Conservation (phyloP, 2,888 invertebrate species). For the Aphodius granarius region DNA sequence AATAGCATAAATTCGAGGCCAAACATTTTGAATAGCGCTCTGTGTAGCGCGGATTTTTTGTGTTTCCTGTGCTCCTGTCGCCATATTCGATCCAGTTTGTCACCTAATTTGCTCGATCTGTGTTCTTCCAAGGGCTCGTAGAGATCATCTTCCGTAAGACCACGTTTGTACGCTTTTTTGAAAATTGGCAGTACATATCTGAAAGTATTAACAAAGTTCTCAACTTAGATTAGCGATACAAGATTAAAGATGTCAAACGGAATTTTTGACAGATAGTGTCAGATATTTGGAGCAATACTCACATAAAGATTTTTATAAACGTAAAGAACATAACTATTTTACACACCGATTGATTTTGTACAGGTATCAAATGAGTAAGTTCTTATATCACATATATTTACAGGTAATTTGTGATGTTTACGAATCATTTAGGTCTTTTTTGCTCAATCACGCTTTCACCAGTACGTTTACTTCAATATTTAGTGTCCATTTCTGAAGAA, state of each 20-base stretch:
- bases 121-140: constrained; percentile 69
- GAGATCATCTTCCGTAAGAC: constrained; percentile 72
- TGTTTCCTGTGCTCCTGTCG: constrained; percentile 46
- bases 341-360: neutral
- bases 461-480: no score
- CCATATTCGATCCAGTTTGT: constrained; percentile 62
- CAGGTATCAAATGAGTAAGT: neutral
- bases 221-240: neutral
- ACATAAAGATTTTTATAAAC: neutral
- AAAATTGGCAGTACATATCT: constrained; percentile 79
- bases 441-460: no score
- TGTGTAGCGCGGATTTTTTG: constrained; percentile 45
- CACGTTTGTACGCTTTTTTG: constrained; percentile 68
- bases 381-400: neutral
- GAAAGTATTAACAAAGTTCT: constrained; percentile 37
- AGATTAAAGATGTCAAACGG: neutral
- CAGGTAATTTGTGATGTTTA: neutral
- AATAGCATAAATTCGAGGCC: constrained; percentile 41
- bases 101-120: constrained; percentile 66
- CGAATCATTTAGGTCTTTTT: no score
- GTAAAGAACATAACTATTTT: neutral
- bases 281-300: neutral
- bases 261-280: neutral
- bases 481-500: no score
- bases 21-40: constrained; percentile 44